phyloP scores from a whole-genome alignment of 2,888 invertebrate genomes.

The Aricia artaxerxes region DNA sequence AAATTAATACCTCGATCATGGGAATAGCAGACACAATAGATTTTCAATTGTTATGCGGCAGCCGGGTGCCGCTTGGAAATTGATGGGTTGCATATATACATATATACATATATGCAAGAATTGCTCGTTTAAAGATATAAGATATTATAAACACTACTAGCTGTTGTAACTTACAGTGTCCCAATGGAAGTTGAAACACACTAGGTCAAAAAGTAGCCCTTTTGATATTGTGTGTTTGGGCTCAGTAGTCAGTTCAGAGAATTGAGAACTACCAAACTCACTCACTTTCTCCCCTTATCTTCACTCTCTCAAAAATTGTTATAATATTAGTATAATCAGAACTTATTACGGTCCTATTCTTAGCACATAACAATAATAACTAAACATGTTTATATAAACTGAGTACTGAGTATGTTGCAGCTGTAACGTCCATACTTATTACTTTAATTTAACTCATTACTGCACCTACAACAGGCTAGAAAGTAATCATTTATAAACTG shows the following conservation, averaged over 20 bases:
- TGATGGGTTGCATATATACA: too few species aligned
- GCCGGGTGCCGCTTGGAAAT: too few species aligned
- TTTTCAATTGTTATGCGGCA: too few species aligned
- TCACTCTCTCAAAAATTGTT: background rate
- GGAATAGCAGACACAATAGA: too few species aligned
- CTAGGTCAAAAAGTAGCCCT: too few species aligned
- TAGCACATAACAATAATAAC: background rate
- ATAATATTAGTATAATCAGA: background rate
- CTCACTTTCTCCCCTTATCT: background rate
- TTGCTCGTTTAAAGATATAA: too few species aligned
- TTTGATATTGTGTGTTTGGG: too few species aligned
- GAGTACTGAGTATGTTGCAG: background rate
- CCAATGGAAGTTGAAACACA: too few species aligned
- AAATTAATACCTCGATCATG: background rate
- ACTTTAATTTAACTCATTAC: conserved; percentile 32
- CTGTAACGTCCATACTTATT: background rate
- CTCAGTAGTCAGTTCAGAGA: background rate
- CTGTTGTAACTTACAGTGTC: too few species aligned
- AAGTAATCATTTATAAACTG: conserved; percentile 27
- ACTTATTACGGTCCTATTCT: background rate
- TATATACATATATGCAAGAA: too few species aligned
- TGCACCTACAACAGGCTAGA: conserved; percentile 34
- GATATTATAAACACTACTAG: too few species aligned
- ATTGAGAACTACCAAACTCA: background rate
- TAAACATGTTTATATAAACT: background rate